phyloP scores from a whole-genome alignment of 2,797 vertebrate species.

The Lepilemur septentrionalis region DNA sequence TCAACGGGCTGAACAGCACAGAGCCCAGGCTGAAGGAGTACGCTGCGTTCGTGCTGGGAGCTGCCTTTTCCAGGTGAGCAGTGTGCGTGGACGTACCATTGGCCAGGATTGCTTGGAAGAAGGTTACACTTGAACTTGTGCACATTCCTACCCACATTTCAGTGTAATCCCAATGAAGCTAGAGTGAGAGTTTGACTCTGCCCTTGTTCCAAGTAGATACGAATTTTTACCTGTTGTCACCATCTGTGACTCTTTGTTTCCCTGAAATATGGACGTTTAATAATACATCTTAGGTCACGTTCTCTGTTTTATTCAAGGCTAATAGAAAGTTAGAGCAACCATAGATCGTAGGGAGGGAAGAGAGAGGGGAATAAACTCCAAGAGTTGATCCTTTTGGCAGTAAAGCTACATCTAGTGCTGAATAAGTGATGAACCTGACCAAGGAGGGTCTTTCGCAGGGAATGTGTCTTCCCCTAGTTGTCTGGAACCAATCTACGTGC shows the following conservation, averaged over 20 bases:
- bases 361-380: background rate
- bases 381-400: slow-evolving; percentile 12
- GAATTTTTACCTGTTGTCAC: slow-evolving; percentile 18
- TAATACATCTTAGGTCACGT: slow-evolving; percentile 8
- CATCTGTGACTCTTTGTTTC: slow-evolving; percentile 18
- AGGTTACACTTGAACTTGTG: background rate
- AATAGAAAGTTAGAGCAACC: background rate
- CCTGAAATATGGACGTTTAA: background rate
- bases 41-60: slow-evolving; percentile 93
- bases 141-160: background rate
- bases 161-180: background rate
- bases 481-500: background rate
- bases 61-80: slow-evolving; percentile 91
- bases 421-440: slow-evolving; percentile 25
- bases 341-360: background rate
- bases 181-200: slow-evolving; percentile 14
- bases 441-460: background rate
- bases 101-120: background rate
- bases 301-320: slow-evolving; percentile 53
- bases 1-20: slow-evolving; percentile 90
- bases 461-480: background rate
- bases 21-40: slow-evolving; percentile 90
- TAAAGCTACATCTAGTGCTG: background rate
- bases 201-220: background rate
- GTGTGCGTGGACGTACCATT: background rate